Base-by-base conservation (phyloP, 2,888 invertebrate genomes). In the Drosophila aldrichi region DNA sequence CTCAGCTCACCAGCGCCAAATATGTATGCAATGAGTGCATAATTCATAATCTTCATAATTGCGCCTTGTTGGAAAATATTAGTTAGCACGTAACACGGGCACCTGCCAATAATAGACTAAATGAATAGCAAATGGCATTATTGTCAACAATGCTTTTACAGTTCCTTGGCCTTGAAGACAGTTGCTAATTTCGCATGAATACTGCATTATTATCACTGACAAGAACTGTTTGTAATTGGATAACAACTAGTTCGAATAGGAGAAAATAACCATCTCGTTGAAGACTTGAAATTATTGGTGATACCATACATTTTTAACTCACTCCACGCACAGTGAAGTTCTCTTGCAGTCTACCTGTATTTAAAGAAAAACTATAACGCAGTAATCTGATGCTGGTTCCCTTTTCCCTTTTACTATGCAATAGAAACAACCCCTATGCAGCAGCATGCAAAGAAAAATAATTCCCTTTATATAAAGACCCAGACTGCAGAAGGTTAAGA, bases 41-140 rank as follows among this genome's bases (percentile, higher is more conserved):
- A 61, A 48, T 54, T 55, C 32, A 55, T 64, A 64, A 73, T 78
- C 51, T 58, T 43, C 40, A 49, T 49, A 32, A 46, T 55, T 60
- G 14, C n/a, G 25, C 10, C 18, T 29, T 70, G 43, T 46, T 38
- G 16, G 14, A 29, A 32, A 59, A 41, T 44, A 46, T 58, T 61
- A 43, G 60, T 67, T 16, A 36, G 38, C 20, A 18, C 20, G 4
- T 9, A 43, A 43, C 41, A 10, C 49, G 25, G 67, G 62, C 62
- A 68, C 9, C 25, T 68, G 71, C 67, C 70, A 77, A 60, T 58
- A 44, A 51, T 58, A 36, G 34, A 25, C 38, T 16, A 46, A 58
- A 52, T 49, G 41, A 38, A 41, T 25, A 6, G n/a, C 36, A 56
- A 44, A 9, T 66, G 25, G 55, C 67, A 70, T 41, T 70, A 59